Base-by-base conservation (phyloP, 2,888 invertebrate species). In the Rotaria macrura region DNA sequence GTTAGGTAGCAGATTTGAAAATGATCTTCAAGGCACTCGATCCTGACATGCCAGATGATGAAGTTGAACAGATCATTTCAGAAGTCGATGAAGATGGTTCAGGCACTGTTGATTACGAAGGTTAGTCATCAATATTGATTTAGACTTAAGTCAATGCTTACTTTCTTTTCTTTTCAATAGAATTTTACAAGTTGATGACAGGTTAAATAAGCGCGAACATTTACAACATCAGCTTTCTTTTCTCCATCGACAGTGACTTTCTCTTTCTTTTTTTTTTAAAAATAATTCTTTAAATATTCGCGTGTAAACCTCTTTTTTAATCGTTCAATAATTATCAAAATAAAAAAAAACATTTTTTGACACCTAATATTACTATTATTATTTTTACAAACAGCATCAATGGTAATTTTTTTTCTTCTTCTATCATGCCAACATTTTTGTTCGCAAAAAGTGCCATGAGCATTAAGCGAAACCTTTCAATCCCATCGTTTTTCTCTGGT, bases 21-120 rank as follows among this genome's bases (percentile, higher is more conserved):
- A 55, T 84, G 54, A 86, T 86, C 52, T 86, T 86, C 14, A 83
- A 86, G 25, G 79, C 85, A 17, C 57, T 86, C 23, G 86, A 86
- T 84, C 85, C 85, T 34, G 85, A 86, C 74, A 86, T 86, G 86
- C 72, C 85, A 34, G 86, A 84, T n/a, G 86, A 86, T 49, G 86
- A 86, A 85, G 79, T 86, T 14, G 86, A 86, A 9, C 86, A 86
- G 83, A 86, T 86, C 49, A 86, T 86, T 43, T 57, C 65, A 2
- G 86, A 86, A 79, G 86, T 86, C 52, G 86, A 86, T 54, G 86
- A 86, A 83, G 86, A 86, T 72, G 85, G 85, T 84, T 84, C 84
- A 49, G 86, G 86, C 52, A 86, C 86, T 57, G 86, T 86, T 47
- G 86, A 86, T 84, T 86, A 85, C 52, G 86, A 86, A 52, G 86